phyloP scores from a whole-genome alignment of 2,888 invertebrate genomes.

The Lasiommata megera region DNA sequence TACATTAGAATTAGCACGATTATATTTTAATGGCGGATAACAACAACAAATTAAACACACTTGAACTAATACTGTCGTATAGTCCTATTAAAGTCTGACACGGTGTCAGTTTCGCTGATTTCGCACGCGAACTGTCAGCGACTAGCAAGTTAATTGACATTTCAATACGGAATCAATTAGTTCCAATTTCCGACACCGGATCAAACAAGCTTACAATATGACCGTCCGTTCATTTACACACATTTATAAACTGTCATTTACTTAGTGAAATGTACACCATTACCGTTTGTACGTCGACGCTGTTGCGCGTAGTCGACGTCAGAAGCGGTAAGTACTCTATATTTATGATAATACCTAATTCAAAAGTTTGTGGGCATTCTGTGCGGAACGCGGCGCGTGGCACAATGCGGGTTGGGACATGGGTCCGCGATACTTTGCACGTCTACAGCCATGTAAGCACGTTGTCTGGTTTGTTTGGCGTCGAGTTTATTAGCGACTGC shows the following conservation, averaged over 20 bases:
- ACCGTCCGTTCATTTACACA: slow-evolving; percentile 50
- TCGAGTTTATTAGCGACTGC: slow-evolving; percentile 93
- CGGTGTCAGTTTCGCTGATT: no score
- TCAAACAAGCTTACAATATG: slow-evolving; percentile 14
- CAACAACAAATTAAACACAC: slow-evolving; percentile 37
- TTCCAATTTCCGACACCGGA: no score
- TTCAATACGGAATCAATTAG: no score
- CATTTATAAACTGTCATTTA: slow-evolving; percentile 66
- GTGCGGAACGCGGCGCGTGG: slow-evolving; percentile 25
- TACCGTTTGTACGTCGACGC: slow-evolving; percentile 55
- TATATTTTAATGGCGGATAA: neutral
- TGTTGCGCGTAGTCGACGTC: slow-evolving; percentile 39
- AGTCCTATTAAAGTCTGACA: slow-evolving; percentile 2
- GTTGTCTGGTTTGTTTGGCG: slow-evolving; percentile 92
- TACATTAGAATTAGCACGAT: no score
- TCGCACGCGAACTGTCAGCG: no score
- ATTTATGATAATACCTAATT: slow-evolving; percentile 48
- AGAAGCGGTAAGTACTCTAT: slow-evolving; percentile 49
- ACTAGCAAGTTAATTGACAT: no score
- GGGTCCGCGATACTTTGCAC: neutral
- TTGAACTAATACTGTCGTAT: slow-evolving; percentile 44
- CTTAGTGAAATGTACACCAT: slow-evolving; percentile 68
- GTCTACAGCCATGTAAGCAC: slow-evolving; percentile 92
- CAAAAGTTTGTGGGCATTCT: slow-evolving; percentile 46
- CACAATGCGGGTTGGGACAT: no score